Conservation (phyloP, 2,797 vertebrate genomes). For the Mionectes olivaceus region DNA sequence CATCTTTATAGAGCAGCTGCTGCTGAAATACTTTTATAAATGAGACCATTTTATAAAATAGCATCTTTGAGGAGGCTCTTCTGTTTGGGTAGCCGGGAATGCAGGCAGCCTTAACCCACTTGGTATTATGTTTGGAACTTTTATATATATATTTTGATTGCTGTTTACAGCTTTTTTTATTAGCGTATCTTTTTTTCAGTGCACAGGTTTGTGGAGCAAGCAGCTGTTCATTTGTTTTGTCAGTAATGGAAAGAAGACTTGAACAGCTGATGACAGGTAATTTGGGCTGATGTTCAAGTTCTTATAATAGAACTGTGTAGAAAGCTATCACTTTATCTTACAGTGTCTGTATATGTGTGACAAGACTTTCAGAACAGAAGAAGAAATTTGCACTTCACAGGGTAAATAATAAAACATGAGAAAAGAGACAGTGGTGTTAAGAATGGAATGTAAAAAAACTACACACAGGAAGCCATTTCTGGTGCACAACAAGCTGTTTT, state of each 20-base stretch:
- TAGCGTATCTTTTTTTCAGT: neutral
- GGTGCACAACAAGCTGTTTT: neutral
- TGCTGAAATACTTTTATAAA: neutral
- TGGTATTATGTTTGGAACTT: conserved; percentile 7
- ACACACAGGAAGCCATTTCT: neutral
- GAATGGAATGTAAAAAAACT: conserved; percentile 1
- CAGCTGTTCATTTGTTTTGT: conserved; percentile 73
- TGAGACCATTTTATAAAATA: neutral
- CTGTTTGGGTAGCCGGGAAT: neutral
- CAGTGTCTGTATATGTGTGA: conserved; percentile 61
- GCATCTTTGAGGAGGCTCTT: neutral
- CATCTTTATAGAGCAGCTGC: neutral
- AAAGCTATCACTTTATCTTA: conserved; percentile 73
- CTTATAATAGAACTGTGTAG: conserved; percentile 59
- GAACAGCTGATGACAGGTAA: conserved; percentile 74
- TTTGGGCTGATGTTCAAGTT: conserved; percentile 65
- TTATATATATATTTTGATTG: conserved; percentile 29
- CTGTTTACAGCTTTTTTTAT: conserved; percentile 55
- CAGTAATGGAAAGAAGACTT: conserved; percentile 68
- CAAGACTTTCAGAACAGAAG: conserved; percentile 62
- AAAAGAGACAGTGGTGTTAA: conserved; percentile 45
- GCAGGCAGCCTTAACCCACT: neutral
- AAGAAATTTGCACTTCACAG: conserved; percentile 64
- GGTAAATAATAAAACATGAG: conserved; percentile 70
- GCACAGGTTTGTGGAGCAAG: conserved; percentile 58